A percentile compares a stretch with the other conserved stretches of the same genome.
These are phyloP conservation scores for Hybos culiciformis DNA, from an alignment of 2,888 invertebrate species.

Conservation along the genomic window DNA sequence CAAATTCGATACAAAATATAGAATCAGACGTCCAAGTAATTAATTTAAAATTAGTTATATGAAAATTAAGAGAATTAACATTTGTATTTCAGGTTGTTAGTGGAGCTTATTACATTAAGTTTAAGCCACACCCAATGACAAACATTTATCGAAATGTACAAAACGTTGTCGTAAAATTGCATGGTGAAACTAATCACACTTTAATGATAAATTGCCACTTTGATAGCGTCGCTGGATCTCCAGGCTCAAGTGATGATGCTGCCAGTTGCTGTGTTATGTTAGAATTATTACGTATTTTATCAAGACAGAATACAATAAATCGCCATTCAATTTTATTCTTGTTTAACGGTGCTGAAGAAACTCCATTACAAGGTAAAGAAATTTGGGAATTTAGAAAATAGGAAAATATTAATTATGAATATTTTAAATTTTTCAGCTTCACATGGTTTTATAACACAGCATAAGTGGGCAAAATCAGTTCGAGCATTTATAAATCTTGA, in stretches of 20 bases:
- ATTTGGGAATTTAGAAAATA: too few species aligned
- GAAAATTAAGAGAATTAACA: not conserved
- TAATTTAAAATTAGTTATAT: slow-evolving; percentile 17
- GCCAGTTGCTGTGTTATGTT: slow-evolving; percentile 48
- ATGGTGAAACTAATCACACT: slow-evolving; percentile 42
- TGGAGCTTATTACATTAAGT: slow-evolving; percentile 63
- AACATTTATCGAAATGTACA: slow-evolving; percentile 70
- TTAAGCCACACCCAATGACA: slow-evolving; percentile 61
- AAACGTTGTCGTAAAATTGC: slow-evolving; percentile 63
- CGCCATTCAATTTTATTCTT: slow-evolving; percentile 50
- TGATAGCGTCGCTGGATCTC: slow-evolving; percentile 77
- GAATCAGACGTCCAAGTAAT: slow-evolving; percentile 50
- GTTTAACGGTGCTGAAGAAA: slow-evolving; percentile 64
- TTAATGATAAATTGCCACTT: slow-evolving; percentile 84
- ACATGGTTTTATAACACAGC: slow-evolving; percentile 84
- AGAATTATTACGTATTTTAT: slow-evolving; percentile 46
- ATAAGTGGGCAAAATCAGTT: slow-evolving; percentile 61
- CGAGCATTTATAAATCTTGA: slow-evolving; percentile 73
- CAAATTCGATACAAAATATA: slow-evolving; percentile 42
- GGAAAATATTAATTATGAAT: too few species aligned
- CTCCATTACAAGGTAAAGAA: slow-evolving; percentile 43
- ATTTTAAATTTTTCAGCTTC: too few species aligned
- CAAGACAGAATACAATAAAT: slow-evolving; percentile 35
- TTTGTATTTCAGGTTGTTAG: slow-evolving; percentile 33
- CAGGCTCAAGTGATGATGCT: slow-evolving; percentile 40